Percentiles rank a stretch among this genome's conserved stretches.
Evolutionary conservation across 2,888 invertebrate species (phyloP).

Genomic region (Pterostichus madidus): DNA sequence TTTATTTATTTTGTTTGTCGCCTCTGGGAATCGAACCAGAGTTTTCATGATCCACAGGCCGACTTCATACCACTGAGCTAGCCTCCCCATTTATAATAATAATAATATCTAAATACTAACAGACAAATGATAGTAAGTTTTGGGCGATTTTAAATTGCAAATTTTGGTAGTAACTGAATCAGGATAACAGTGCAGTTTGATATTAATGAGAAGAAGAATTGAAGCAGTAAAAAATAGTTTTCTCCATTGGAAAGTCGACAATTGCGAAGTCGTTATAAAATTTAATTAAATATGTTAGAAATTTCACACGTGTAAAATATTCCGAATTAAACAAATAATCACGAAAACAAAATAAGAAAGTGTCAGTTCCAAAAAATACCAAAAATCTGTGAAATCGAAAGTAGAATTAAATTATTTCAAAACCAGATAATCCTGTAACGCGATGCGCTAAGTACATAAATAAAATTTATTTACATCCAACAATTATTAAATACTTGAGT

Average conservation of each 20-base stretch:
- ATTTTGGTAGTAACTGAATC: neutral
- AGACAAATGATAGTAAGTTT: too few species aligned
- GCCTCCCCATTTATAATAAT: too few species aligned
- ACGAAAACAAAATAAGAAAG: constrained; percentile 5
- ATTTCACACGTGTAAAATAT: constrained; percentile 45
- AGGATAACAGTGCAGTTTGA: neutral
- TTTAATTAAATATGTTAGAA: constrained; percentile 28
- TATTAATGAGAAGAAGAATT: constrained; percentile 7
- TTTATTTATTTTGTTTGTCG: too few species aligned
- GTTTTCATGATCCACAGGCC: too few species aligned
- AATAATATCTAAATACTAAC: too few species aligned
- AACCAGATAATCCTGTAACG: neutral
- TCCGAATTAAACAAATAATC: neutral
- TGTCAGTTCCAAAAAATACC: neutral
- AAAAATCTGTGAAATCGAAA: constrained; percentile 28
- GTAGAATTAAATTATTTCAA: neutral
- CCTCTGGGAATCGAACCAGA: too few species aligned
- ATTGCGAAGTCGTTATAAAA: constrained; percentile 39
- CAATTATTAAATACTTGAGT: constrained; percentile 22
- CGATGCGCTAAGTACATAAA: constrained; percentile 12
- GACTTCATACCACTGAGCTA: too few species aligned
- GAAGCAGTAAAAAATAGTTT: neutral
- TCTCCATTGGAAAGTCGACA: constrained; percentile 38
- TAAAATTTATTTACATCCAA: neutral
- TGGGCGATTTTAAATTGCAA: neutral